phyloP scores from a whole-genome alignment of 2,797 vertebrate species.

The Melopsittacus undulatus region DNA sequence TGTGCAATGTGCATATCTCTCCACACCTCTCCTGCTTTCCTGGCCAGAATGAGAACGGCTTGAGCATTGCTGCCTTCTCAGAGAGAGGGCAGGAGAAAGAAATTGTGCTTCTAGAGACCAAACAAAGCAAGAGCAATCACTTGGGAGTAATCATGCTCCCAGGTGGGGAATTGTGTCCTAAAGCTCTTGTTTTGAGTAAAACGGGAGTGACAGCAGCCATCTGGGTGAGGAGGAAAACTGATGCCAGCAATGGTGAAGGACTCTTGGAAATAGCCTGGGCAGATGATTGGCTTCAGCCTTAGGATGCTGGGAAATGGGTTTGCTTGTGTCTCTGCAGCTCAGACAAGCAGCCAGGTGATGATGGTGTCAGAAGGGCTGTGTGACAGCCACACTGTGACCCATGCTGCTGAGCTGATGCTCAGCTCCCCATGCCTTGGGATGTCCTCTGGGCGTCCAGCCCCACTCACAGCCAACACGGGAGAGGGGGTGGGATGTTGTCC shows the following conservation, averaged over 20 bases:
- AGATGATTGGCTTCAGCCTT: not conserved
- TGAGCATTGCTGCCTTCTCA: not conserved
- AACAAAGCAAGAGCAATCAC: not conserved
- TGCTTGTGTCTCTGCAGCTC: not conserved
- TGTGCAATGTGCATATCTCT: accelerated
- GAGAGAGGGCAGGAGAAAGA: not conserved
- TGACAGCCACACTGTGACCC: not conserved
- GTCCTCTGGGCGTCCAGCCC: not conserved
- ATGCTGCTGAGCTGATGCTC: not conserved
- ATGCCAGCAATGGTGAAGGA: not conserved
- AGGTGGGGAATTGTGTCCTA: not conserved
- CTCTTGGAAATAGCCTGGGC: not conserved
- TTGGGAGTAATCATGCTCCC: not conserved
- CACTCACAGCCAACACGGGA: not conserved
- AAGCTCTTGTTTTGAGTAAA: not conserved
- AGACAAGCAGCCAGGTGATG: not conserved
- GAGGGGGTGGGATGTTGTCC: not conserved
- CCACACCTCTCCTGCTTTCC: not conserved
- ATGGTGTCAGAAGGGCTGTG: not conserved
- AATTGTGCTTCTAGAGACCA: not conserved
- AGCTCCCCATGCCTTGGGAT: not conserved
- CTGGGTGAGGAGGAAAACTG: not conserved
- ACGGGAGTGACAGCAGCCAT: not conserved
- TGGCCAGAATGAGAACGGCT: not conserved
- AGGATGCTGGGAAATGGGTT: not conserved